Evolutionary conservation across 2,113 vertebrate species (phyloP), one percentile per base, ranked within the genome.

Genomic region (Bubalus kerabau): DNA sequence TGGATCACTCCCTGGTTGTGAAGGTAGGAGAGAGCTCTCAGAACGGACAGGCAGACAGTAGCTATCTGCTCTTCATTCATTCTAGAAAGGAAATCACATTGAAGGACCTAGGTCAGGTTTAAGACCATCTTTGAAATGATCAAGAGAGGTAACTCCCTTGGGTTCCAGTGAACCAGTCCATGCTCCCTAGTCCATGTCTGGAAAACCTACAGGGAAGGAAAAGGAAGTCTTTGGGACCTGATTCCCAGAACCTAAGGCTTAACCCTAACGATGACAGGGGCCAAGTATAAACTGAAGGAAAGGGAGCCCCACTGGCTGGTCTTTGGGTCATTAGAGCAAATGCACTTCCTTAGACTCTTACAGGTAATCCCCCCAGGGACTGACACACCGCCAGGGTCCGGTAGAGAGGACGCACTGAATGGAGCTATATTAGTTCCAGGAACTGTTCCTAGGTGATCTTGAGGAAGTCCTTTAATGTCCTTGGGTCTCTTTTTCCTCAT

Each of bases 51-150:
- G 97, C 99, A 99, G 86, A 99, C 99, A 0, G 99, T 99, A 3
- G 99, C 99, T 52, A 99, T 99, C 99, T 99, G 99, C 98, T 99
- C 99, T 99, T 99, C 99, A 24, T 99, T 99, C 99, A 99, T 99
- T 99, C 99, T 99, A 97, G 71, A 98, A 98, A 94, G 89, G 80
- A 97, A 95, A 91, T 48, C 78, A 85, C 86, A 94, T 76, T 91
- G 54, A 60, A 96, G 59, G 57, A 93, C 7, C 7, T 84, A 98
- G 71, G 86, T 93, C n/a, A 93, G 11, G n/a, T 74, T 96, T 87
- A 95, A 93, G 82, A 67, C 83, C 40, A 91, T 83, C 88, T 86
- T 93, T 86, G 50, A 91, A 52, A 89, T 92, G 56, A 57, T 91
- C 32, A 64, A 80, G 12, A 74, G 64, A 80, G 36, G 62, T 3